Evolutionary conservation across 1,140 invertebrate genomes (phyloP), one percentile per base, ranked within the genome.

Genomic region (Sitophilus oryzae): DNA sequence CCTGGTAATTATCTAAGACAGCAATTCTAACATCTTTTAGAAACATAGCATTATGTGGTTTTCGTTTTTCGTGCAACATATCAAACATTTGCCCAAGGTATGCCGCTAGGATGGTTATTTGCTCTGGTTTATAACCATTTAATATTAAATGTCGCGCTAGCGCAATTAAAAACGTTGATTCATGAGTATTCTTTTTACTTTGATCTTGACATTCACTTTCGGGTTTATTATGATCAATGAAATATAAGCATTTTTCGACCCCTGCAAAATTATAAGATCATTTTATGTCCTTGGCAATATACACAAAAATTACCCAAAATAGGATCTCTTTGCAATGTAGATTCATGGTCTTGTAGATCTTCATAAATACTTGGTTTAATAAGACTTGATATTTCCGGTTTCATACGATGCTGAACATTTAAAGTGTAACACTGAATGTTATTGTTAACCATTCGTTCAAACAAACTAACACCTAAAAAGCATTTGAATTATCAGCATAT

Each of bases 1-100:
- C 90, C 76, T 92, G 89, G 66, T 80, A 92, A 67, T 88, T 90
- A 68, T 93, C 91, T 1, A 93, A 80, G 3, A 82, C 79, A 30
- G 80, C 79, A 15, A 91, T 77, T 45, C 76, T 73, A 6, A 83
- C 73, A n/a, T 74, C 66, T 37, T 62, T 49, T 11, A 78, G 51
- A 2, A 66, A 34, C 11, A 53, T 16, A 16, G 61, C 49, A 2
- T 60, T 41, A 46, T 71, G 70, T 1, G 64, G 62, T 22, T 55
- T 22, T n/a, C 67, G 68, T 64, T 76, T 59, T 71, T 78, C 73
- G 47, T 71, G 66, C 57, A 60, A 68, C 68, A 79, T 67, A 56
- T 73, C 74, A 64, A 76, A 77, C 73, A 78, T 74, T 71, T 83
- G 85, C 1, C 80, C 83, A 15, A 77, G 75, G 63, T 88, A 88